Percentiles rank a stretch among this genome's conserved stretches.
Conservation (phyloP, 2,797 vertebrate genomes). For the Hyperoplus immaculatus region DNA sequence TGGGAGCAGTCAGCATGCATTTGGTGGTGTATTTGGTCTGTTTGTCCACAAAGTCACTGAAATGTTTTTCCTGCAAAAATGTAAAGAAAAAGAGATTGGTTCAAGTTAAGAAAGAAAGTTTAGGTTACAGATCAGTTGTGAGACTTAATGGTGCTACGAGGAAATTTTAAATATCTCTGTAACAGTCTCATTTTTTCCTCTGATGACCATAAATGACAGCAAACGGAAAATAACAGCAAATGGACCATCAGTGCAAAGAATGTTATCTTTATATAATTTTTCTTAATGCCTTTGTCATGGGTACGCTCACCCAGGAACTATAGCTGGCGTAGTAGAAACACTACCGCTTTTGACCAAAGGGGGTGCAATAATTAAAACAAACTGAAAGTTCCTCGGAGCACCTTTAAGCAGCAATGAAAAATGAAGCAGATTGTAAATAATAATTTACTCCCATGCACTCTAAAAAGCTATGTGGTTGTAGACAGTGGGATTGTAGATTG, state of each 20-base stretch:
- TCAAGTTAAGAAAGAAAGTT: neutral
- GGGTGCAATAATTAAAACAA: no score
- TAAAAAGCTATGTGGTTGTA: neutral
- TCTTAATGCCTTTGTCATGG: no score
- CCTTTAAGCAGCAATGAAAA: neutral
- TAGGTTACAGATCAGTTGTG: neutral
- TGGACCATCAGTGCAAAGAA: no score
- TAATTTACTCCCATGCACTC: neutral
- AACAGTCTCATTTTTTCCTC: no score
- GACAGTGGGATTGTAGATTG: neutral
- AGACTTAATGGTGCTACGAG: no score
- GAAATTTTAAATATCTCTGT: no score
- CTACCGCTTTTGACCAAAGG: no score
- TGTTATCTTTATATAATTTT: no score
- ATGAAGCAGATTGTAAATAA: neutral
- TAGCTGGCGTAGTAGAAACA: no score
- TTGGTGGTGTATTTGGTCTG: slow-evolving; percentile 91
- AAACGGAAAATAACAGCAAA: no score
- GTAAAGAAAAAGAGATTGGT: slow-evolving; percentile 35
- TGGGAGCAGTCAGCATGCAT: slow-evolving; percentile 86
- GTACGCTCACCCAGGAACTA: no score
- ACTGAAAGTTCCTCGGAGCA: neutral
- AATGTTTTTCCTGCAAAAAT: slow-evolving; percentile 89
- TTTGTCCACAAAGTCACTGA: slow-evolving; percentile 94
- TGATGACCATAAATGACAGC: no score